Conservation (phyloP, 2,888 invertebrate genomes). For the Leucozona laternaria region DNA sequence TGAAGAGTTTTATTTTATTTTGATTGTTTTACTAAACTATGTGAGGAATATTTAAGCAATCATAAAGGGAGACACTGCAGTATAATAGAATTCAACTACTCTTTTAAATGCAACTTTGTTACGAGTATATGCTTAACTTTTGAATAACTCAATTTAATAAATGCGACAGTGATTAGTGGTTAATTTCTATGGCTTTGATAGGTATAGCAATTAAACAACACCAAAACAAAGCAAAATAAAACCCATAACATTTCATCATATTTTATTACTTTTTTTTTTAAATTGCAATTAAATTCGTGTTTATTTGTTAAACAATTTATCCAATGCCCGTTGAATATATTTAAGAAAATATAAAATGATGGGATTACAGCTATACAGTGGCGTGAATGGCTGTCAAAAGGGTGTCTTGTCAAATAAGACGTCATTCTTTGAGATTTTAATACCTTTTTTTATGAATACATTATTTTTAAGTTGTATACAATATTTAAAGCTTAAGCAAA, state of each 20-base stretch:
- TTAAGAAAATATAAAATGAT: not conserved
- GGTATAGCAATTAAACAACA: not conserved
- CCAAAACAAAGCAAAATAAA: not conserved
- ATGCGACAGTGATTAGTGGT: not conserved
- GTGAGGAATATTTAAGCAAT: not conserved
- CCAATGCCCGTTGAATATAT: slow-evolving; percentile 5
- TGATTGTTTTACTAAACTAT: not conserved
- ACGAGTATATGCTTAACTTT: not conserved
- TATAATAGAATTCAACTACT: not conserved
- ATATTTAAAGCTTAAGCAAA: not conserved
- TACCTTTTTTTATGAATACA: slow-evolving; percentile 1
- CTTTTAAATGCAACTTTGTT: not conserved
- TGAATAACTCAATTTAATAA: slow-evolving; percentile 8
- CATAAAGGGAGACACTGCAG: not conserved
- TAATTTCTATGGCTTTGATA: not conserved
- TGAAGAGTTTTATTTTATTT: not conserved
- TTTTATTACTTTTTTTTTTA: not conserved
- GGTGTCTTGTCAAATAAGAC: not conserved
- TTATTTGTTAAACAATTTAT: not conserved
- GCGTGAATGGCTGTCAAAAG: not conserved
- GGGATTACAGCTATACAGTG: not conserved
- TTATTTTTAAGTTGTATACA: not conserved
- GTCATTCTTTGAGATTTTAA: not conserved
- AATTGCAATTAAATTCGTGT: not conserved
- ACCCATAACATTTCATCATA: slow-evolving; percentile 5